Evolutionary conservation across 1,140 invertebrate species (phyloP).

Genomic region (Augochlora pura): DNA sequence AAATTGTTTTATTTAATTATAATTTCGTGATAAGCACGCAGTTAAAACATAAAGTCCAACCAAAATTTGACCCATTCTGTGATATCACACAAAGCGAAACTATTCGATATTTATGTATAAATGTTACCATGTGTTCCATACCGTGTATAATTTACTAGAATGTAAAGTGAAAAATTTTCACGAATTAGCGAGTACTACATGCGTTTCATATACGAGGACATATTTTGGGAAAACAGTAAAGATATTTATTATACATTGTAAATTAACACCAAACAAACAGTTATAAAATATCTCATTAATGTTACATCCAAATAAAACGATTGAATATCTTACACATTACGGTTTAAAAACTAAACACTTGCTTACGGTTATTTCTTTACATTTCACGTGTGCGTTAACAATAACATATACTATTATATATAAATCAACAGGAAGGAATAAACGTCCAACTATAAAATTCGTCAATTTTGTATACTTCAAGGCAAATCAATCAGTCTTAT

Average conservation of each 20-base stretch:
- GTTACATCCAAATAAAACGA: constrained; percentile 28
- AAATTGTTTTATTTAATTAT: not conserved
- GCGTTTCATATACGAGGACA: constrained; percentile 7
- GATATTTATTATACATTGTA: constrained; percentile 46
- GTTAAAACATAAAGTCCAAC: not conserved
- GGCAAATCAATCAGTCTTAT: constrained; percentile 75
- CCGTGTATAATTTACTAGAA: constrained; percentile 17
- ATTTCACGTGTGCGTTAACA: constrained; percentile 17
- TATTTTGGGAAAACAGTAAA: constrained; percentile 50
- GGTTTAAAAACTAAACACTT: constrained; percentile 23
- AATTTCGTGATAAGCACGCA: constrained; percentile 14
- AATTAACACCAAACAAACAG: constrained; percentile 38
- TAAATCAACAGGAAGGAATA: constrained; percentile 31
- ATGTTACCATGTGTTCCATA: not conserved
- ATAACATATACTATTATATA: constrained; percentile 5
- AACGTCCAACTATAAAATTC: constrained; percentile 23
- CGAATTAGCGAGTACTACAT: constrained; percentile 10
- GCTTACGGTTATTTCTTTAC: not conserved
- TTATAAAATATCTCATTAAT: constrained; percentile 49
- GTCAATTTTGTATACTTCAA: constrained; percentile 54
- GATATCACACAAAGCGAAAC: constrained; percentile 52
- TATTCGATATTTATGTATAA: constrained; percentile 20
- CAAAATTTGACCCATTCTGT: constrained; percentile 48
- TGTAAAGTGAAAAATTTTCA: not conserved
- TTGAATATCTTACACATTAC: constrained; percentile 12